Conservation (phyloP, 2,113 vertebrate species). For the Gulo gulo region DNA sequence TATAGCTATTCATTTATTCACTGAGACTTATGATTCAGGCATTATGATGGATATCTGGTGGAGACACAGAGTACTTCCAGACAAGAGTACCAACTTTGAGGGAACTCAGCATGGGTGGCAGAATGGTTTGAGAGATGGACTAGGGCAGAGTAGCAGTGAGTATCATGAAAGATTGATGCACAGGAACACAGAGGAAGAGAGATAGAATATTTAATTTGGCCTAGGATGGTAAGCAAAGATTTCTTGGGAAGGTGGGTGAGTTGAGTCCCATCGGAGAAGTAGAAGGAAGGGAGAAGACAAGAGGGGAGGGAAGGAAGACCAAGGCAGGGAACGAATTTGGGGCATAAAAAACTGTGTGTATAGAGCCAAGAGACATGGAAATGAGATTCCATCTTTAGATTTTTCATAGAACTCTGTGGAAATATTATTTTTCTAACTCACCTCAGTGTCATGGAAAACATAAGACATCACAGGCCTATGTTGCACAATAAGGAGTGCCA, state of each 20-base stretch:
- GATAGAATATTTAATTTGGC: background rate
- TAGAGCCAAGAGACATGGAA: background rate
- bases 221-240: background rate
- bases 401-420: background rate
- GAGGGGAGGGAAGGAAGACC: background rate
- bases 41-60: background rate
- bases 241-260: background rate
- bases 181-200: background rate
- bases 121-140: background rate
- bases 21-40: background rate
- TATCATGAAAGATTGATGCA: background rate
- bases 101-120: background rate
- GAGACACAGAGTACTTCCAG: background rate
- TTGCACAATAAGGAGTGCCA: background rate
- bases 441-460: background rate
- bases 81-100: background rate
- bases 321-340: background rate
- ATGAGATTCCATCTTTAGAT: background rate
- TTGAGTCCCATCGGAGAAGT: background rate
- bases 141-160: background rate
- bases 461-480: background rate
- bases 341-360: background rate
- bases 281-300: background rate
- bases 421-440: background rate
- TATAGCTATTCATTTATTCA: background rate